A percentile compares a stretch with the other conserved stretches of the same genome.
These are phyloP conservation scores for Melanotus villosus DNA, from an alignment of 2,888 invertebrate genomes.

Conservation along the genomic window DNA sequence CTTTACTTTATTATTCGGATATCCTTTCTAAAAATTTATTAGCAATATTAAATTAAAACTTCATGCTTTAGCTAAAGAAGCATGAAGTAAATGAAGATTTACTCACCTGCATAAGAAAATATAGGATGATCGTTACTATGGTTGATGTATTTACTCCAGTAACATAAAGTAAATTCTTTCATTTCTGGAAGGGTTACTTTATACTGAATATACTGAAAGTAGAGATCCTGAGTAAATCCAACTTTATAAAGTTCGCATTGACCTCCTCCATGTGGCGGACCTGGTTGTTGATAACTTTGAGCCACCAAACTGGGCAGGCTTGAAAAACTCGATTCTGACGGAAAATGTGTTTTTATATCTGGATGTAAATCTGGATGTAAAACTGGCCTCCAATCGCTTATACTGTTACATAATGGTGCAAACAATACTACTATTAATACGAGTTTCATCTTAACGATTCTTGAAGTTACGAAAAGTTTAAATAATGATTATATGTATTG, in stretches of 20 bases:
- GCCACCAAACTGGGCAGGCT: slow-evolving; percentile 48
- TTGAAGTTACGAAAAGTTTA: no score
- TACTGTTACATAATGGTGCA: slow-evolving; percentile 62
- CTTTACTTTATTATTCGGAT: no score
- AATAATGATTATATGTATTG: no score
- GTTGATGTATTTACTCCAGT: slow-evolving; percentile 87
- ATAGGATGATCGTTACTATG: slow-evolving; percentile 87
- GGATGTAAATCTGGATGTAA: slow-evolving; percentile 65
- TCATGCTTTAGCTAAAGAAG: background rate
- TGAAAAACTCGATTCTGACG: slow-evolving; percentile 44
- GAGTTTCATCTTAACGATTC: background rate
- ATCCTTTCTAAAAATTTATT: background rate
- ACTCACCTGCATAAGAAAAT: slow-evolving; percentile 86
- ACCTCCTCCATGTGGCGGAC: slow-evolving; percentile 58
- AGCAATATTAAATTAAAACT: no score
- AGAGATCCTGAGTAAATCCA: slow-evolving; percentile 73
- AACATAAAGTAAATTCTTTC: slow-evolving; percentile 87
- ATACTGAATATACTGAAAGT: slow-evolving; percentile 82
- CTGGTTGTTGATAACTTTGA: slow-evolving; percentile 49
- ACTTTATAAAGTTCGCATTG: slow-evolving; percentile 73
- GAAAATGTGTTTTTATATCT: slow-evolving; percentile 50
- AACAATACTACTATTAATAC: slow-evolving; percentile 57
- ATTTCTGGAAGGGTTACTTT: slow-evolving; percentile 80
- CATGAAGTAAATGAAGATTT: background rate
- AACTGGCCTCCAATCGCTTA: slow-evolving; percentile 72